phyloP scores from a whole-genome alignment of 1,140 invertebrate genomes.

The Leptinotarsa lineolata region DNA sequence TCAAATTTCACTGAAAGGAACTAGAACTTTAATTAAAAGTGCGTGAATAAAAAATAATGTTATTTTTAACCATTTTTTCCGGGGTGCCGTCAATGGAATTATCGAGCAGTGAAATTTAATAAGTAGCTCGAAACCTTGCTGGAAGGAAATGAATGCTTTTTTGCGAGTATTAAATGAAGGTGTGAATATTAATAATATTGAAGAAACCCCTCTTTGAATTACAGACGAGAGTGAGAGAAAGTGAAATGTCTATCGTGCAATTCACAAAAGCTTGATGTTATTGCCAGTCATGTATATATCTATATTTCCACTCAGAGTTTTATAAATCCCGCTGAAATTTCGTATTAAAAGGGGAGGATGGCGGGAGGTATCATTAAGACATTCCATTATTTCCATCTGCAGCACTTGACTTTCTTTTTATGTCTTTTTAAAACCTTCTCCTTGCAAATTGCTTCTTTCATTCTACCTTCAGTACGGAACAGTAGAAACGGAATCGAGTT shows the following conservation, averaged over 20 bases:
- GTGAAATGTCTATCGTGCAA: slow-evolving; percentile 47
- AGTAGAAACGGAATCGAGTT: neutral
- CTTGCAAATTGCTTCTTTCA: slow-evolving; percentile 28
- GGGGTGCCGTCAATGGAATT: slow-evolving; percentile 41
- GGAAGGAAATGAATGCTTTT: slow-evolving; percentile 46
- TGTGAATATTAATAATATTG: slow-evolving; percentile 51
- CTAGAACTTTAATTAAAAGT: no score
- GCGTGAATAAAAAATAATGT: no score
- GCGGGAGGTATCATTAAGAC: slow-evolving; percentile 51
- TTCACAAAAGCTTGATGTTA: slow-evolving; percentile 51
- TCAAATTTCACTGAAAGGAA: no score
- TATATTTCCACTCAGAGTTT: slow-evolving; percentile 48
- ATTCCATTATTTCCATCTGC: slow-evolving; percentile 55
- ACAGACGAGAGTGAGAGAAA: slow-evolving; percentile 36
- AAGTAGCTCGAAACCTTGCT: slow-evolving; percentile 47
- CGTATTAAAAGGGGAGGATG: slow-evolving; percentile 45
- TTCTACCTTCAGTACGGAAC: neutral
- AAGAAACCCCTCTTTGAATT: slow-evolving; percentile 32
- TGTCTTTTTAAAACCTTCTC: slow-evolving; percentile 40
- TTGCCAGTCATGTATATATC: slow-evolving; percentile 50
- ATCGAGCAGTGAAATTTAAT: slow-evolving; percentile 52
- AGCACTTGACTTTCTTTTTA: slow-evolving; percentile 48
- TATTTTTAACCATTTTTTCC: no score
- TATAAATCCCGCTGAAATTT: slow-evolving; percentile 48
- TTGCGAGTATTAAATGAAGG: slow-evolving; percentile 49